phyloP scores from a whole-genome alignment of 2,797 vertebrate genomes.

The Urosaurus nigricauda region DNA sequence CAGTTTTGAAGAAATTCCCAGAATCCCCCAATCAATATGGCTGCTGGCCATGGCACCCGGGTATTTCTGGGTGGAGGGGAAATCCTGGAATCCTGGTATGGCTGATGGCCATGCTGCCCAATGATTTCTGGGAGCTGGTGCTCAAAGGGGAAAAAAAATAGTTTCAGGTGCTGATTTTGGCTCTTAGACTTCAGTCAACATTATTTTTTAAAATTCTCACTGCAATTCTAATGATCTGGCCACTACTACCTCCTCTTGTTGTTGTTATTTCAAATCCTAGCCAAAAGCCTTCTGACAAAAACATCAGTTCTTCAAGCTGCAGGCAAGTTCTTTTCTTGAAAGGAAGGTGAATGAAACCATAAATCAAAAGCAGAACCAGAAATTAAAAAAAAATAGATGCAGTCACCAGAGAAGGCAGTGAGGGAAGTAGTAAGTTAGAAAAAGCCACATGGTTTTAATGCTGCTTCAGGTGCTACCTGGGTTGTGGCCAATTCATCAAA shows the following conservation, averaged over 20 bases:
- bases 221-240: background rate
- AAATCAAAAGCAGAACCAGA: slow-evolving; percentile 52
- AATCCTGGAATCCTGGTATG: no score
- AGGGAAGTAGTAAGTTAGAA: background rate
- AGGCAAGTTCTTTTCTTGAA: background rate
- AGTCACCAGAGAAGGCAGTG: slow-evolving; percentile 33
- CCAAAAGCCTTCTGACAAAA: slow-evolving; percentile 28
- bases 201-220: background rate
- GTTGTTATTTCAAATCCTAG: slow-evolving; percentile 31
- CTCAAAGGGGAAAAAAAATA: no score
- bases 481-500: slow-evolving; percentile 36
- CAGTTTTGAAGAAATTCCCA: no score
- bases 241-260: background rate
- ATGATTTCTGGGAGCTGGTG: no score
- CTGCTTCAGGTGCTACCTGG: slow-evolving; percentile 36
- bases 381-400: slow-evolving; percentile 51
- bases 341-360: slow-evolving; percentile 34
- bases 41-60: no score
- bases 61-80: no score
- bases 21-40: no score
- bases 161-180: background rate
- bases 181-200: background rate
- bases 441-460: background rate
- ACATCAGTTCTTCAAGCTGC: slow-evolving; percentile 26
- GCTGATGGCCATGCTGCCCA: no score